Conservation (phyloP, 2,797 vertebrate genomes). For the Cyclopterus lumpus region DNA sequence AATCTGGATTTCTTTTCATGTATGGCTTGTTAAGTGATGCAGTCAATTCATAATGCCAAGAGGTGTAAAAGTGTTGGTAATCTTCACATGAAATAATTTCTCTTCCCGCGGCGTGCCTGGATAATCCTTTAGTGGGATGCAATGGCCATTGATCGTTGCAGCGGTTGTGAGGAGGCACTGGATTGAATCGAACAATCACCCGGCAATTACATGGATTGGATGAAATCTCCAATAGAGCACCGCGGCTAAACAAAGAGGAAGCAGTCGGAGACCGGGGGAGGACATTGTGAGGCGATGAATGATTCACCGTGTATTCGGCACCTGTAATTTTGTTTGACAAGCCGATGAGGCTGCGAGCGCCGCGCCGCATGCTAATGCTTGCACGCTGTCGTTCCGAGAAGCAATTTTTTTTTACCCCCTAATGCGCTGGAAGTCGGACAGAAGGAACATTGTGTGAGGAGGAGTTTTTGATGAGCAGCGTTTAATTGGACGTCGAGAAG, state of each 20-base stretch:
- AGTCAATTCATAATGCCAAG: constrained; percentile 21
- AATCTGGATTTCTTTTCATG: constrained; percentile 38
- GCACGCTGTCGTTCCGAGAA: constrained; percentile 19
- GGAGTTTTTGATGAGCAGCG: constrained; percentile 3
- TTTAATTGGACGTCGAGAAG: constrained; percentile 46
- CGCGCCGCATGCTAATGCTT: constrained; percentile 62
- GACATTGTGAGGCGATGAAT: constrained; percentile 68
- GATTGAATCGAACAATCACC: constrained; percentile 76
- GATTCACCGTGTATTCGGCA: constrained; percentile 68
- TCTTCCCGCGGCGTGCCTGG: constrained; percentile 31
- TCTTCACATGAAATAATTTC: constrained; percentile 45
- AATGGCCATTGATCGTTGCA: constrained; percentile 59
- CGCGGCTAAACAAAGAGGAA: constrained; percentile 75
- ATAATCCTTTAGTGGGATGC: constrained; percentile 51
- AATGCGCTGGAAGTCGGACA: constrained; percentile 4
- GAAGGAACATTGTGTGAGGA: constrained; percentile 2
- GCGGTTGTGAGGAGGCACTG: constrained; percentile 67
- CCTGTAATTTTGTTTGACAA: constrained; percentile 78
- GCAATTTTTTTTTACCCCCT: not conserved
- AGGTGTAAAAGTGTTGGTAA: constrained; percentile 29
- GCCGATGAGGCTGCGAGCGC: constrained; percentile 62
- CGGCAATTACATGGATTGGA: constrained; percentile 83
- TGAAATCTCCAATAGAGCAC: constrained; percentile 67
- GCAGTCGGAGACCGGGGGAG: constrained; percentile 65
- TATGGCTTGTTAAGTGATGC: constrained; percentile 25